Percentiles rank a stretch among this genome's conserved stretches.
Evolutionary conservation across 1,140 invertebrate species (phyloP).

Genomic region (Armadillidium nasatum): DNA sequence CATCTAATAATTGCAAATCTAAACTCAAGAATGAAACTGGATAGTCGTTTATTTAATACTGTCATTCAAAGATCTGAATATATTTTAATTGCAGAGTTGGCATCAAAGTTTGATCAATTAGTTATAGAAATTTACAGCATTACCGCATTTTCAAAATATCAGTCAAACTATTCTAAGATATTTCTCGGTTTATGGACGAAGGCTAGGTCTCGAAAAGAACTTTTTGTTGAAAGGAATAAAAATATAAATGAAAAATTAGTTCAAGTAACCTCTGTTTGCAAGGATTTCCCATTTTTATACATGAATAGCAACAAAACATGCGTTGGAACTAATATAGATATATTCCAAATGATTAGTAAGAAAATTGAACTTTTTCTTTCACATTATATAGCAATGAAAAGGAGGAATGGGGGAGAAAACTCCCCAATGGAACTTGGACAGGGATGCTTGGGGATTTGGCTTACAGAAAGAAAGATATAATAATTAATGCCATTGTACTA

Average conservation of each 20-base stretch:
- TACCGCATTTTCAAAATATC: neutral
- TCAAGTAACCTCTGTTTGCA: neutral
- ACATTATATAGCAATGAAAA: neutral
- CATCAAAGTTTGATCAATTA: neutral
- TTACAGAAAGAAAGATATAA: constrained; percentile 8
- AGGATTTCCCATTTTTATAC: constrained; percentile 20
- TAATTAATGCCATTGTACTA: neutral
- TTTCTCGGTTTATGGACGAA: neutral
- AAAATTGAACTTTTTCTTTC: neutral
- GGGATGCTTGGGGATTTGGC: neutral
- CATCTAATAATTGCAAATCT: neutral
- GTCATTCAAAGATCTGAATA: neutral
- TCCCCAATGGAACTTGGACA: constrained; percentile 6
- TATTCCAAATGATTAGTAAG: neutral
- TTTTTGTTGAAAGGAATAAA: neutral
- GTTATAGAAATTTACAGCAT: neutral
- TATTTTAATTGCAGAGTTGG: neutral
- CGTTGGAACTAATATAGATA: neutral
- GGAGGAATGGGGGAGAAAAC: neutral
- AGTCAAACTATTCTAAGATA: neutral
- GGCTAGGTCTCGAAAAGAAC: neutral
- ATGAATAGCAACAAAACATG: neutral
- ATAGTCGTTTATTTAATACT: neutral
- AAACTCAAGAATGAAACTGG: neutral
- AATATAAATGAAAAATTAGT: neutral